Evolutionary conservation across 2,888 invertebrate species (phyloP).

Genomic region (Anthrax anthrax): DNA sequence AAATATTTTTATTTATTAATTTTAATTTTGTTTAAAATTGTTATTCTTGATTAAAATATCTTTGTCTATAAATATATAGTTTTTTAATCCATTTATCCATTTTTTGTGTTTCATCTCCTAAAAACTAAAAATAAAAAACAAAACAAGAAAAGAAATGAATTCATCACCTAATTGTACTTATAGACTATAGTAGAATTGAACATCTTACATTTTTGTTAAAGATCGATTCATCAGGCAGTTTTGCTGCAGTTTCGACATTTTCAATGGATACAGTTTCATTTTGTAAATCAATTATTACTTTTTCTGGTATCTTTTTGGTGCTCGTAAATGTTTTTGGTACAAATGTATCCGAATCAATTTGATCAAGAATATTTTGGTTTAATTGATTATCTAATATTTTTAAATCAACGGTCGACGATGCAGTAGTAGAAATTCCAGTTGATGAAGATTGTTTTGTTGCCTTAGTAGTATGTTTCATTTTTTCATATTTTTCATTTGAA

Average conservation of each 20-base stretch:
- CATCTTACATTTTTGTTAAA: conserved; percentile 55
- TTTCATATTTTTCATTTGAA: neutral
- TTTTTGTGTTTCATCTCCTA: conserved; percentile 49
- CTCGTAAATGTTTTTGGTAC: conserved; percentile 45
- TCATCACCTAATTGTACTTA: no score
- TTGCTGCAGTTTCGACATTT: conserved; percentile 30
- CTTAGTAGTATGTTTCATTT: neutral
- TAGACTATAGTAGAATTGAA: no score
- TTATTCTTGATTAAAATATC: conserved; percentile 39
- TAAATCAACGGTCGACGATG: neutral
- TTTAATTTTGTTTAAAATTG: neutral
- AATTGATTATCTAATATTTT: conserved; percentile 18
- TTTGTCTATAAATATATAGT: conserved; percentile 47
- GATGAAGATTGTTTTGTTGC: no score
- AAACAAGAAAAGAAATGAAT: no score
- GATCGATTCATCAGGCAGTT: conserved; percentile 42
- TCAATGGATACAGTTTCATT: conserved; percentile 56
- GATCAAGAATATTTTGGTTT: conserved; percentile 41
- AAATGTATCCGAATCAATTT: conserved; percentile 56
- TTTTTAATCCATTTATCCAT: conserved; percentile 65
- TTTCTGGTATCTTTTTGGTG: conserved; percentile 42
- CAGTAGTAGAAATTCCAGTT: neutral
- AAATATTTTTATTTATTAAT: conserved; percentile 14
- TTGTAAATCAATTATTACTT: conserved; percentile 56
- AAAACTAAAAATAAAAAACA: conserved; percentile 41